A percentile compares a stretch with the other conserved stretches of the same genome.
phyloP scores from a whole-genome alignment of 2,888 invertebrate genomes.

The Apoda limacodes region DNA sequence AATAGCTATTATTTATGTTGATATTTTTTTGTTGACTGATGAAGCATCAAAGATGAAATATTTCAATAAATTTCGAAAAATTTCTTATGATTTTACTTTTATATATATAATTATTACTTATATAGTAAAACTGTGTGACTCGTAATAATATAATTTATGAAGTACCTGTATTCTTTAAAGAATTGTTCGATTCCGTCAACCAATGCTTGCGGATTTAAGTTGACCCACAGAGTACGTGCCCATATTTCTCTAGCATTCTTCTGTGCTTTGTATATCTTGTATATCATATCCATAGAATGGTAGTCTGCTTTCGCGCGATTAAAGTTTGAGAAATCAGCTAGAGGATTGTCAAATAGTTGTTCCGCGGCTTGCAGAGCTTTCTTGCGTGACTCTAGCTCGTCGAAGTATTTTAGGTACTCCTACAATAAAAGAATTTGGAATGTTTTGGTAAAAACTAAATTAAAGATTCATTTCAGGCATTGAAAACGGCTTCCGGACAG shows the following conservation, averaged over 20 bases:
- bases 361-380: slow-evolving; percentile 74
- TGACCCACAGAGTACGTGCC: slow-evolving; percentile 89
- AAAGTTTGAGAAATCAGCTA: slow-evolving; percentile 86
- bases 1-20: too few species aligned
- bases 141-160: too few species aligned
- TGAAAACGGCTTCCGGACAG: too few species aligned
- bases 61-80: too few species aligned
- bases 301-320: slow-evolving; percentile 73
- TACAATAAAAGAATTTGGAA: slow-evolving; percentile 29
- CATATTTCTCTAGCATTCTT: slow-evolving; percentile 82
- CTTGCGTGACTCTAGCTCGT: slow-evolving; percentile 74
- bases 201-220: slow-evolving; percentile 86
- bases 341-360: slow-evolving; percentile 87
- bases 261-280: slow-evolving; percentile 82
- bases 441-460: slow-evolving; percentile 3
- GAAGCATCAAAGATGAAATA: too few species aligned
- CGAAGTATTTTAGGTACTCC: slow-evolving; percentile 75
- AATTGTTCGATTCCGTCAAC: slow-evolving; percentile 89
- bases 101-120: too few species aligned
- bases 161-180: slow-evolving; percentile 78
- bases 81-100: too few species aligned
- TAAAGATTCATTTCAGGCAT: too few species aligned
- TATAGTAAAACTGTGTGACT: too few species aligned
- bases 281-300: slow-evolving; percentile 76
- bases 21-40: too few species aligned